phyloP scores from a whole-genome alignment of 2,888 invertebrate species.

The Metallyticus violacea region DNA sequence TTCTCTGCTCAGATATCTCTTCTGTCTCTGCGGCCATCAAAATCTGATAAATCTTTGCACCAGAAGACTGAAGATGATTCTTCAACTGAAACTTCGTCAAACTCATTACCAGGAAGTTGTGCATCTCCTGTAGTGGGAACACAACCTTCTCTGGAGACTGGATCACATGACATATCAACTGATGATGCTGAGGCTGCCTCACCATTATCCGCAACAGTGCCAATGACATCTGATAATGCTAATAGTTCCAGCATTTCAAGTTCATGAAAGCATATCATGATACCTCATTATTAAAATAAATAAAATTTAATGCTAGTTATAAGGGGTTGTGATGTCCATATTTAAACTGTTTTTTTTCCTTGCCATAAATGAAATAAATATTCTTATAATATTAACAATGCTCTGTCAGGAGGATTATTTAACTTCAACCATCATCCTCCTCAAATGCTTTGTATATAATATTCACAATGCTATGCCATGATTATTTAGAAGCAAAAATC shows the following conservation, averaged over 20 bases:
- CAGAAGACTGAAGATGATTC: background rate
- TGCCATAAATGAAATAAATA: too few relatives aligned
- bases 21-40: slow-evolving; percentile 23
- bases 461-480: too few relatives aligned
- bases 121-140: too few relatives aligned
- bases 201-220: background rate
- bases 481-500: too few relatives aligned
- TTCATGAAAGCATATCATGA: background rate
- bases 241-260: background rate
- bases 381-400: too few relatives aligned
- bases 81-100: background rate
- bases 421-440: too few relatives aligned
- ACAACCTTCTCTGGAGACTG: too few relatives aligned
- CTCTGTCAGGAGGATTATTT: too few relatives aligned
- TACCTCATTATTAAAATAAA: background rate
- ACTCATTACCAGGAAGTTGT: background rate
- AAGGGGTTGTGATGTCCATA: background rate
- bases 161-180: background rate
- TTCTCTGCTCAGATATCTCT: slow-evolving; percentile 21
- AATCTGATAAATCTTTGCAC: slow-evolving; percentile 23
- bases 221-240: too few relatives aligned
- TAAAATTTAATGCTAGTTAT: background rate
- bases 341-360: background rate
- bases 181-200: background rate
- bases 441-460: too few relatives aligned